Evolutionary conservation across 2,888 invertebrate species (phyloP).

Genomic region (Folsomia candida): DNA sequence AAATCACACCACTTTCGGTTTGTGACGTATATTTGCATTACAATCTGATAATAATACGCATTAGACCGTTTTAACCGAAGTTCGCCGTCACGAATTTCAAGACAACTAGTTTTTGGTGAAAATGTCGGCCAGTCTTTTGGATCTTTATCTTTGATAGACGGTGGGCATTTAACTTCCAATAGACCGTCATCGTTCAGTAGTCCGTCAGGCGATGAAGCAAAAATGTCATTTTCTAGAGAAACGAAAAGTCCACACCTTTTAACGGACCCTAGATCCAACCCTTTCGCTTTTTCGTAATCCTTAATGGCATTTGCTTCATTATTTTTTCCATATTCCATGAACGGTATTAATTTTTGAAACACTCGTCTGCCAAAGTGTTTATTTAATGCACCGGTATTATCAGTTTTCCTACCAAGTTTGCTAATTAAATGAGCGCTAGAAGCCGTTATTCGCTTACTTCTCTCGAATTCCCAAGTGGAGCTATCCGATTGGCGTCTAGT

Average conservation of each 20-base stretch:
- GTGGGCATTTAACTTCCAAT: constrained; percentile 22
- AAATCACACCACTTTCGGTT: constrained; percentile 14
- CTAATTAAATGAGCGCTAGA: not conserved
- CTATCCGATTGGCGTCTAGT: not conserved
- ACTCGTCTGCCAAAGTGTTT: too few species aligned
- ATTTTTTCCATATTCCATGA: constrained; percentile 7
- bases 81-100: not conserved
- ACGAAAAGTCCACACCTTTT: constrained; percentile 26
- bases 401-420: not conserved
- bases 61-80: not conserved
- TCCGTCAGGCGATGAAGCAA: constrained; percentile 36
- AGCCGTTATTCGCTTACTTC: constrained; percentile 6
- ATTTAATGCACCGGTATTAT: too few species aligned
- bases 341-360: not conserved
- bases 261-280: constrained; percentile 13
- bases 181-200: constrained; percentile 20
- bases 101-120: not conserved
- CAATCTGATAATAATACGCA: constrained; percentile 18
- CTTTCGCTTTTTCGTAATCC: constrained; percentile 13
- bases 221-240: constrained; percentile 21
- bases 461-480: not conserved
- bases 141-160: not conserved
- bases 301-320: constrained; percentile 16
- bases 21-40: constrained; percentile 18
- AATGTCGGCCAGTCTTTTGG: not conserved